phyloP scores from a whole-genome alignment of 1,140 invertebrate genomes.

The Planococcus citri region DNA sequence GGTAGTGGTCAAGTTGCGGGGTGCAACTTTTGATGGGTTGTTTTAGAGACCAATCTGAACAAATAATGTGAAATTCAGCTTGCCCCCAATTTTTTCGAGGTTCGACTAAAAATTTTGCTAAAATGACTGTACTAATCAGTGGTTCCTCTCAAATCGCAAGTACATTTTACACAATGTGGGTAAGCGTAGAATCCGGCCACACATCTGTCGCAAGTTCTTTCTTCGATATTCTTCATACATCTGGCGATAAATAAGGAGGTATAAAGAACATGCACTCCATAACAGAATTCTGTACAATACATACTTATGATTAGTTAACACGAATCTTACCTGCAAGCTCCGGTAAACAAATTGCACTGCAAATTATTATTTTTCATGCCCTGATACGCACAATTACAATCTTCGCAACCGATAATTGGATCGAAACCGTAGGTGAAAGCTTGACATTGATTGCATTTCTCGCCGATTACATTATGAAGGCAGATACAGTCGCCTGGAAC shows the following conservation, averaged over 20 bases:
- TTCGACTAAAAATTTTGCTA: too few species aligned
- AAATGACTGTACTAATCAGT: too few species aligned
- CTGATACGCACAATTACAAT: slow-evolving; percentile 74
- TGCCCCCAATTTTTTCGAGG: too few species aligned
- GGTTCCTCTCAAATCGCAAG: slow-evolving; percentile 78
- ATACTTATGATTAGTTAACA: too few species aligned
- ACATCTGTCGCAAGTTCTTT: slow-evolving; percentile 78
- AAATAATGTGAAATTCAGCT: too few species aligned
- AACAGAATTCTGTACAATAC: too few species aligned
- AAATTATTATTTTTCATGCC: slow-evolving; percentile 64
- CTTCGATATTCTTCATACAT: slow-evolving; percentile 77
- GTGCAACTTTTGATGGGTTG: too few species aligned
- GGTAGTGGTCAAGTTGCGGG: too few species aligned
- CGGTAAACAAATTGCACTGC: slow-evolving; percentile 77
- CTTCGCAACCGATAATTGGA: slow-evolving; percentile 86
- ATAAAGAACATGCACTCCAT: too few species aligned
- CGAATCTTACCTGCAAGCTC: slow-evolving; percentile 65
- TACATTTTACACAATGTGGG: slow-evolving; percentile 75
- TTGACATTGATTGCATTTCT: slow-evolving; percentile 77
- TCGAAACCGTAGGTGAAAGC: slow-evolving; percentile 87
- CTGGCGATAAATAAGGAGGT: too few species aligned
- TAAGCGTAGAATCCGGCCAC: slow-evolving; percentile 71
- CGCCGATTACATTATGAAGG: slow-evolving; percentile 65
- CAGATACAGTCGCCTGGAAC: slow-evolving; percentile 61
- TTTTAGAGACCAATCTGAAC: too few species aligned